A percentile compares a stretch with the other conserved stretches of the same genome.
These are phyloP conservation scores for Agrotis exclamationis DNA, from an alignment of 2,888 invertebrate species.

Conservation along the genomic window DNA sequence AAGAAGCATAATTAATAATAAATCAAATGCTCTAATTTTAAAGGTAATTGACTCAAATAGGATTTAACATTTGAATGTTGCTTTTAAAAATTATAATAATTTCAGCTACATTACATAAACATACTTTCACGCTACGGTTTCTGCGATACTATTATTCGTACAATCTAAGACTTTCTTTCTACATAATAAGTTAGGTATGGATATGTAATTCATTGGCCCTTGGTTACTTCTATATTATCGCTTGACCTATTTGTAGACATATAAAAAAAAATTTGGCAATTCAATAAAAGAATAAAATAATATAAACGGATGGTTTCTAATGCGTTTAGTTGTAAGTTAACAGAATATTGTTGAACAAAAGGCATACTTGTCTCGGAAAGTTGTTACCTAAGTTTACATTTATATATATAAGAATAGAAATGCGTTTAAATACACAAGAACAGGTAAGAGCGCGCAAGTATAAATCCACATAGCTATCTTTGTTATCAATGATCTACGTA, in stretches of 20 bases:
- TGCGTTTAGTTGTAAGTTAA: neutral
- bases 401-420: constrained; percentile 20
- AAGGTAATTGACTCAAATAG: neutral
- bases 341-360: neutral
- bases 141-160: neutral
- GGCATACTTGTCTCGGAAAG: constrained; percentile 1
- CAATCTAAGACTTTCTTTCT: neutral
- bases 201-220: neutral
- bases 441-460: constrained; percentile 56
- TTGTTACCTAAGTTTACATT: constrained; percentile 12
- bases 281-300: neutral
- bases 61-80: neutral
- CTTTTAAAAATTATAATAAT: neutral
- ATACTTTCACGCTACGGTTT: constrained; percentile 2
- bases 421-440: constrained; percentile 22
- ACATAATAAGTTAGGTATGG: neutral
- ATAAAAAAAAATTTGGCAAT: neutral
- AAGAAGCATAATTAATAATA: neutral
- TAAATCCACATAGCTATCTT: constrained; percentile 66
- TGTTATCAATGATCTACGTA: constrained; percentile 69
- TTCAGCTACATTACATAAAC: neutral
- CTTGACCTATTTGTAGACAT: no score
- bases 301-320: neutral
- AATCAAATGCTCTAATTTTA: neutral
- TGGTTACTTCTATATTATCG: no score